A percentile compares a stretch with the other conserved stretches of the same genome.
These are phyloP conservation scores for Tipula helvola DNA, from an alignment of 2,888 invertebrate species.

Conservation along the genomic window DNA sequence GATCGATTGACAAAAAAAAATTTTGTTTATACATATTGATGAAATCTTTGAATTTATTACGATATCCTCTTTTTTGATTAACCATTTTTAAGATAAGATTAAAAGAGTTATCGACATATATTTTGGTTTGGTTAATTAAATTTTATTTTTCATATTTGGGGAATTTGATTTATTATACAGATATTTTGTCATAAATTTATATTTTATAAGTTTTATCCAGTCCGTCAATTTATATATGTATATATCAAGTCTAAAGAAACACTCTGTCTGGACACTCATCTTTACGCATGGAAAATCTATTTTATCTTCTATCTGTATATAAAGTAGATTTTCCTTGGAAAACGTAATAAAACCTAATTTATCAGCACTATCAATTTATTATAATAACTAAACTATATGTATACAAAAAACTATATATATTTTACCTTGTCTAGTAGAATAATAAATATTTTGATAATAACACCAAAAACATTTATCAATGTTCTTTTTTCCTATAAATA, in stretches of 20 bases:
- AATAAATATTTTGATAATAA: conserved; percentile 9
- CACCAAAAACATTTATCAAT: conserved; percentile 8
- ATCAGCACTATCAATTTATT: background rate
- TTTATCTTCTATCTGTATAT: background rate
- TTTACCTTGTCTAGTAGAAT: conserved; percentile 5
- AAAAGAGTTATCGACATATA: background rate
- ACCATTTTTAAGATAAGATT: background rate
- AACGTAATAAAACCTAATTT: background rate
- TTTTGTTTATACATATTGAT: background rate
- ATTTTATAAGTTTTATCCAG: background rate
- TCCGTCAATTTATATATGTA: background rate
- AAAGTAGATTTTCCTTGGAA: background rate
- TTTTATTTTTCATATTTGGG: background rate
- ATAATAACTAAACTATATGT: background rate
- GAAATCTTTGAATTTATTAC: background rate
- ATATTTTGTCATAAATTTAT: background rate
- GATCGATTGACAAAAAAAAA: background rate
- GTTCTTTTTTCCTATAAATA: conserved; percentile 7
- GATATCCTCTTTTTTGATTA: conserved; percentile 4
- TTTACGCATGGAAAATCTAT: background rate
- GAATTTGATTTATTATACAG: background rate
- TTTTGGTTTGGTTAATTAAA: background rate
- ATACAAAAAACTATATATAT: background rate
- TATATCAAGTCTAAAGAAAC: background rate
- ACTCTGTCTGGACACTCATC: background rate